Percentiles rank a stretch among this genome's conserved stretches.
phyloP scores from a whole-genome alignment of 2,888 invertebrate species.

The Perithous albicinctus region DNA sequence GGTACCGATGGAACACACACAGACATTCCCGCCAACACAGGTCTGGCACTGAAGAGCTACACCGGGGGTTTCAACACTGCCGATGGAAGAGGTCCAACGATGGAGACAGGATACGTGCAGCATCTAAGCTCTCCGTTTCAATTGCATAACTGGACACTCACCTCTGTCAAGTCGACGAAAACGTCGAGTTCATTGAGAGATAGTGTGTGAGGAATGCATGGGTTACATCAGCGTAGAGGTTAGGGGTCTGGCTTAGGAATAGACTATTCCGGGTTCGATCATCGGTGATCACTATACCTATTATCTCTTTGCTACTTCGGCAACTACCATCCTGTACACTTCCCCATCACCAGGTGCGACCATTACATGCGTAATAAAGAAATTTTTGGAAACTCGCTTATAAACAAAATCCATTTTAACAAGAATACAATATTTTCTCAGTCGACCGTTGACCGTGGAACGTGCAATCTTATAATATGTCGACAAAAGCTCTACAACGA shows the following conservation, averaged over 20 bases:
- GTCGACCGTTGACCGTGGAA: no score
- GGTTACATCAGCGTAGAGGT: no score
- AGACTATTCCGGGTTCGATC: no score
- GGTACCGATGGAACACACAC: no score
- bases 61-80: background rate
- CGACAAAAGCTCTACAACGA: background rate
- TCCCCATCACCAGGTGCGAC: no score
- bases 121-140: background rate
- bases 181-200: background rate
- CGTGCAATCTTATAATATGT: background rate
- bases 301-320: no score
- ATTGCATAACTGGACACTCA: background rate
- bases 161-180: background rate
- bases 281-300: no score
- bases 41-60: background rate
- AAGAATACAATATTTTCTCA: background rate
- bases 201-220: background rate
- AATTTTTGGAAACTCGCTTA: no score
- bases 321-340: no score
- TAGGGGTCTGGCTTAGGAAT: no score
- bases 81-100: background rate
- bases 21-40: background rate
- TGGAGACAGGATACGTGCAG: background rate
- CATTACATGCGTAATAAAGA: no score
- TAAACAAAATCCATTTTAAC: background rate